These are phyloP conservation scores for Geococcyx californianus DNA, from an alignment of 2,113 vertebrate species.

Conservation along the genomic window DNA sequence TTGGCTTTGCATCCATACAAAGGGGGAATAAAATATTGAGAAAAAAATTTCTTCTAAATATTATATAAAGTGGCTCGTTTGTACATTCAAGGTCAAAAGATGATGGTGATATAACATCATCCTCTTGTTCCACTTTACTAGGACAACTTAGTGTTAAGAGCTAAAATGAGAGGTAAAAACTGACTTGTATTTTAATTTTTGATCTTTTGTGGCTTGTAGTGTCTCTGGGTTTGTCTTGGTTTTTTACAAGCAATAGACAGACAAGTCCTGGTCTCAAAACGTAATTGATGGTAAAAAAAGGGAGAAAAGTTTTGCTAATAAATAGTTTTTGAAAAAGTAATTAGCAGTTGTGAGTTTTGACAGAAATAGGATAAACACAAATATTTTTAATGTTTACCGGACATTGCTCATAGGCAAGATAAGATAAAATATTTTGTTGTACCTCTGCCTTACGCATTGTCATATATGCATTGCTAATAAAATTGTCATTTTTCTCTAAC, in stretches of 20 bases:
- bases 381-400: background rate
- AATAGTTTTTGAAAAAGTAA: background rate
- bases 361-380: background rate
- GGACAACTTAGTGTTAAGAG: background rate
- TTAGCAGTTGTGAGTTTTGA: background rate
- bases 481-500: background rate
- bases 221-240: background rate
- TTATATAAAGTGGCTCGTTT: background rate
- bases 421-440: background rate
- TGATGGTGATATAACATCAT: background rate
- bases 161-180: background rate
- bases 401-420: background rate
- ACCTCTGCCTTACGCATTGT: background rate
- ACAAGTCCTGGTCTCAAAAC: background rate
- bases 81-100: background rate
- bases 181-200: background rate
- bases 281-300: background rate
- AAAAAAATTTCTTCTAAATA: background rate
- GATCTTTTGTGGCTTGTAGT: background rate
- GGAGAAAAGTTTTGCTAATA: background rate
- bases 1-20: rapidly evolving
- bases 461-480: background rate
- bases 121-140: background rate
- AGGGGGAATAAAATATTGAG: background rate
- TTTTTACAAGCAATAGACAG: background rate